Conservation (phyloP, 2,113 vertebrate species). For the Peromyscus maniculatus region DNA sequence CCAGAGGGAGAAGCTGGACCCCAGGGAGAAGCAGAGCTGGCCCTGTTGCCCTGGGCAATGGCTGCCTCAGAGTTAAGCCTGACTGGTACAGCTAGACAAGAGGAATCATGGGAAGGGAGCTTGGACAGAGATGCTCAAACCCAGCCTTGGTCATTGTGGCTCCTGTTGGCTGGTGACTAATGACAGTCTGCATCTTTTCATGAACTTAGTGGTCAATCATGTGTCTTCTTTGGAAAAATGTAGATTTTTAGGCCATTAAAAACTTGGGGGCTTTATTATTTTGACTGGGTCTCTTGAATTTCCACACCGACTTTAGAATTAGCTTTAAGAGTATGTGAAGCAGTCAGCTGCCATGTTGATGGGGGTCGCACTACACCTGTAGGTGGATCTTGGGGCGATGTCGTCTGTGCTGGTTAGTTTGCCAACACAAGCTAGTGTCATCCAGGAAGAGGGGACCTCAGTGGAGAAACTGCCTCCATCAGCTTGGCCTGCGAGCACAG, state of each 20-base stretch:
- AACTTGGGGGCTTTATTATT: not conserved
- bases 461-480: not conserved
- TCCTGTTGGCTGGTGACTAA: not conserved
- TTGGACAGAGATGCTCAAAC: not conserved
- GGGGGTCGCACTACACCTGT: not conserved
- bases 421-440: not conserved
- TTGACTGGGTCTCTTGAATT: not conserved
- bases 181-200: not conserved
- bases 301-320: not conserved
- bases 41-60: not conserved
- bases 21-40: not conserved
- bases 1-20: not conserved
- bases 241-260: not conserved
- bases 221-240: not conserved
- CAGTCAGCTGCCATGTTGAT: not conserved
- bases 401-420: not conserved
- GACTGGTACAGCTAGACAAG: not conserved
- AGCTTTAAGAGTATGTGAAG: not conserved
- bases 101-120: not conserved
- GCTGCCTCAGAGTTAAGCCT: not conserved
- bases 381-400: not conserved
- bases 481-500: not conserved
- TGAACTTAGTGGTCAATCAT: not conserved
- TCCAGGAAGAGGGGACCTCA: not conserved
- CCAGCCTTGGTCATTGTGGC: accelerated